Conservation (phyloP, 2,888 invertebrate genomes). For the Trachelus iudaicus region DNA sequence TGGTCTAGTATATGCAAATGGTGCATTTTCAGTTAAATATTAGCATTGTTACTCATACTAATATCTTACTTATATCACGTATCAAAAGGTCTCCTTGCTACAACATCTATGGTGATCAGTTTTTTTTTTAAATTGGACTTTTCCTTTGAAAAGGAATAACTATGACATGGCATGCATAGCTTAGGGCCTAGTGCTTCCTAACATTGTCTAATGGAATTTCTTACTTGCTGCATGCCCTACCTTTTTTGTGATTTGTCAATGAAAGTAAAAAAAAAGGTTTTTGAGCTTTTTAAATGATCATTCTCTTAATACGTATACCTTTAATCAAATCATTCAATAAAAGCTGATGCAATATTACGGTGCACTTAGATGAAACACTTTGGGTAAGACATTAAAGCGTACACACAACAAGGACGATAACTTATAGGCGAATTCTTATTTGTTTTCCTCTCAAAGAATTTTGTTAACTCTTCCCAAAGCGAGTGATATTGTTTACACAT, state of each 20-base stretch:
- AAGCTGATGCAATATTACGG: background rate
- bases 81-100: background rate
- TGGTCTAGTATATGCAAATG: slow-evolving; percentile 15
- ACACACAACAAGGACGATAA: background rate
- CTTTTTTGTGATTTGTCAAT: background rate
- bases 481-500: background rate
- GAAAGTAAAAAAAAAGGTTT: background rate
- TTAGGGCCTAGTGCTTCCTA: background rate
- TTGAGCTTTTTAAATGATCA: background rate
- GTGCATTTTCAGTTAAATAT: background rate
- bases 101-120: background rate
- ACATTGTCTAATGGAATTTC: background rate
- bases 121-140: background rate
- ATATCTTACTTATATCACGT: background rate
- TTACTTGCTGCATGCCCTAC: background rate
- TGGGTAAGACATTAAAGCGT: background rate
- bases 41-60: background rate
- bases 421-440: background rate
- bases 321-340: background rate
- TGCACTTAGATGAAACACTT: background rate
- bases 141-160: background rate
- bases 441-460: background rate
- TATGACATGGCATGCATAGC: background rate
- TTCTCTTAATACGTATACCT: background rate
- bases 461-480: background rate